Base-by-base conservation (phyloP, 2,113 vertebrate genomes). In the Paramisgurnus dabryanus region DNA sequence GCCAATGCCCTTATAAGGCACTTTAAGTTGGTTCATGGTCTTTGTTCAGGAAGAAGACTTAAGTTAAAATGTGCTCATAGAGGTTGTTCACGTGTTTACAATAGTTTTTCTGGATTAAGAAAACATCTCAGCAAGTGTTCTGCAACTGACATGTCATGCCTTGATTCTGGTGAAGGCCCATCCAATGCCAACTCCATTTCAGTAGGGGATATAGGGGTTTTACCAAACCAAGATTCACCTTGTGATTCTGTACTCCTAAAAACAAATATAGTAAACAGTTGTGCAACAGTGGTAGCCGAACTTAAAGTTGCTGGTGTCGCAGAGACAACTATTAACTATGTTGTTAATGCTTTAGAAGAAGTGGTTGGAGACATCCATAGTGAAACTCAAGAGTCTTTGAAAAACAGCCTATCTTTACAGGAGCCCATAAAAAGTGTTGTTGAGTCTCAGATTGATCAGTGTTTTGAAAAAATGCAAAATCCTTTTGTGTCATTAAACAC, bases 91-190 rank as follows among this genome's bases (percentile, higher is more conserved):
- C 34, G 34, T 67, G 55, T 65, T 45, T 78, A 40, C 68, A 22
- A 78, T 40, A 84, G 50, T 17, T 85, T 81, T 81, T 83, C 78
- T 17, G 78, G 81, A 3, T 81, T 70, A 57, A 47, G 79, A 76
- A 76, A 76, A 43, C 74, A 76, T 76, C 39, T 76, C 4, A 66
- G 22, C 17, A 71, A 71, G 47, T 71, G 69, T 71, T 71, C 18
- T 71, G 22, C 22, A 39, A 55, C 15, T 71, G 69, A 71, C 69
- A 5, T 27, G 15, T 71, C 53, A 15, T 7, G 10, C 34, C 2
- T 13, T 8, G 22, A 39, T 34, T 27, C 18, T 53, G 49, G 49
- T 34, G 69, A 71, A 53, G 27, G 47, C 60, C 11, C 60, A 63
- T 64, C 61, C 61, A 39, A 9, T 22, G 9, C 69, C 22, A 71